Evolutionary conservation across 1,140 invertebrate genomes (phyloP).

Genomic region (Phenacoccus solenopsis): DNA sequence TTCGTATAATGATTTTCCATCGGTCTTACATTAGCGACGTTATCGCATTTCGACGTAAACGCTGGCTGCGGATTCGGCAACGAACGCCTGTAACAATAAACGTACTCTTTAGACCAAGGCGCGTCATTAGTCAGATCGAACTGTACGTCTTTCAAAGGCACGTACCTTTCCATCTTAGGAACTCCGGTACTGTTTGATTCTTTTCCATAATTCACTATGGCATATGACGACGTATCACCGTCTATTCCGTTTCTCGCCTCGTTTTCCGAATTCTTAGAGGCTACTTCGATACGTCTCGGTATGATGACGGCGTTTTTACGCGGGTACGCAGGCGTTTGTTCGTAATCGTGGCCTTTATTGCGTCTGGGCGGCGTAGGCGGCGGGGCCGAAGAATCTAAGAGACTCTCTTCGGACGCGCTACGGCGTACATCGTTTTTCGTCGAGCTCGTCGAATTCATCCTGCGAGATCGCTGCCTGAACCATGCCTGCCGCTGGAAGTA

Average conservation of each 20-base stretch:
- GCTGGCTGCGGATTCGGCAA: not conserved
- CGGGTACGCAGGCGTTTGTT: slow-evolving; percentile 7
- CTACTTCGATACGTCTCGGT: not conserved
- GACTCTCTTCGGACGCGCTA: slow-evolving; percentile 36
- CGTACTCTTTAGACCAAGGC: too few relatives aligned
- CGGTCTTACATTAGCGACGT: not conserved
- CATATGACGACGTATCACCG: not conserved
- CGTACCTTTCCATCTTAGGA: not conserved
- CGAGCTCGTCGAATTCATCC: slow-evolving; percentile 27
- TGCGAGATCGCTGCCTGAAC: slow-evolving; percentile 37
- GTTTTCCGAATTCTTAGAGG: not conserved
- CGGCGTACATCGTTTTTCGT: slow-evolving; percentile 27
- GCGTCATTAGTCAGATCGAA: too few relatives aligned
- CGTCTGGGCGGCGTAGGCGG: slow-evolving; percentile 24
- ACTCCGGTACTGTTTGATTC: not conserved
- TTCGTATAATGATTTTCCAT: not conserved
- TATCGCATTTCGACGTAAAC: not conserved
- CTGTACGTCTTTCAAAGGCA: too few relatives aligned
- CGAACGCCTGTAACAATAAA: not conserved
- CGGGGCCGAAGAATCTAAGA: slow-evolving; percentile 28
- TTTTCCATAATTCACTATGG: not conserved
- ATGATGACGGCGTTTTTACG: not conserved
- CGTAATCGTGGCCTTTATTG: slow-evolving; percentile 24
- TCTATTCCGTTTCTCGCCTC: not conserved
- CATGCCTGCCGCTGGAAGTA: slow-evolving; percentile 43